phyloP scores from a whole-genome alignment of 2,888 invertebrate genomes.

The Saturnia japonica region DNA sequence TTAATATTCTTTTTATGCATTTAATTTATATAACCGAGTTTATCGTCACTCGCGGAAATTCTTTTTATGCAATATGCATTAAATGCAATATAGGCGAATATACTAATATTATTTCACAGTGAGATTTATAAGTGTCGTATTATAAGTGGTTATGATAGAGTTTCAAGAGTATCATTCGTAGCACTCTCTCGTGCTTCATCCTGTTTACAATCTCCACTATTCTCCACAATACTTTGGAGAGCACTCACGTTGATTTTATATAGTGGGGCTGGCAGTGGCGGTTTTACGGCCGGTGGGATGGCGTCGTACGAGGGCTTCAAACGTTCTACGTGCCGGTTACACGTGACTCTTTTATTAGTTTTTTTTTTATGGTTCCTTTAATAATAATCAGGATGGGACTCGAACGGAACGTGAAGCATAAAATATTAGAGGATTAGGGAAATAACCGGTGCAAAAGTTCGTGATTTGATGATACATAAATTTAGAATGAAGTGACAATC shows the following conservation, averaged over 20 bases:
- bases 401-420: not conserved
- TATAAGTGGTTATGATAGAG: not conserved
- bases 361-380: constrained; percentile 14
- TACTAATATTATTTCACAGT: not conserved
- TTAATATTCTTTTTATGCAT: not conserved
- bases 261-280: constrained; percentile 59
- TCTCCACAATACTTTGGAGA: constrained; percentile 45
- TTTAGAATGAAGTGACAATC: not conserved
- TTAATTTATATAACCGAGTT: not conserved
- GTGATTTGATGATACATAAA: not conserved
- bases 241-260: constrained; percentile 64
- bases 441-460: not conserved
- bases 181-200: constrained; percentile 29
- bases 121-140: not conserved
- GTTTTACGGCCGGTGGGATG: constrained; percentile 62
- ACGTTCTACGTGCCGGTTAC: constrained; percentile 53
- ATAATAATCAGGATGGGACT: constrained; percentile 5
- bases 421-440: constrained; percentile 1
- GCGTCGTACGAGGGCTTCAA: constrained; percentile 55
- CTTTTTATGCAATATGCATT: no score
- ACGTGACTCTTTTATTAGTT: constrained; percentile 31
- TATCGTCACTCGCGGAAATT: no score
- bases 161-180: not conserved
- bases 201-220: constrained; percentile 25
- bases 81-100: not conserved